Evolutionary conservation across 2,113 vertebrate species (phyloP).

Genomic region (Esox niger): DNA sequence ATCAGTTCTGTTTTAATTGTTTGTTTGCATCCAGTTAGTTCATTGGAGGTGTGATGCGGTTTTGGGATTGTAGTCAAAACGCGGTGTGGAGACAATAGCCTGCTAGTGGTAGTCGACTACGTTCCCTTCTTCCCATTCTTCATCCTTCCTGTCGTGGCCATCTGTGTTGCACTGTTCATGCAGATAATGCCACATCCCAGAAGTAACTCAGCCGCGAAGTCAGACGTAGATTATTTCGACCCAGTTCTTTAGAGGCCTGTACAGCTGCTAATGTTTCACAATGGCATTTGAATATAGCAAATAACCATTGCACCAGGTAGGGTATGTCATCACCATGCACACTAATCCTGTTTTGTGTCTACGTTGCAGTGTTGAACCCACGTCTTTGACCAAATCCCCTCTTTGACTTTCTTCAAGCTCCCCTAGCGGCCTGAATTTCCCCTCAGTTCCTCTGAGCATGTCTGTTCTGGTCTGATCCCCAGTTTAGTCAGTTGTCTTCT

Average conservation of each 20-base stretch:
- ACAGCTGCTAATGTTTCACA: too few species aligned
- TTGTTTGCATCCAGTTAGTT: not conserved
- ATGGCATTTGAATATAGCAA: too few species aligned
- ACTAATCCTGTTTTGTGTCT: too few species aligned
- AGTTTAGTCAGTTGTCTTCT: constrained; percentile 11
- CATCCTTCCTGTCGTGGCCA: not conserved
- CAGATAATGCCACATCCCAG: not conserved
- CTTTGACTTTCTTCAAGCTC: not conserved
- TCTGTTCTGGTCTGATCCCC: not conserved
- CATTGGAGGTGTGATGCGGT: not conserved
- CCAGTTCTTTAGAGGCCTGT: too few species aligned
- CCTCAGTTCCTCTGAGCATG: not conserved
- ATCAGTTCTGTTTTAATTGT: constrained; percentile 10
- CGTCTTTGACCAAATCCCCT: not conserved
- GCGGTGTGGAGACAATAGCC: not conserved
- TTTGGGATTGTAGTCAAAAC: not conserved
- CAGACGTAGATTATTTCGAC: too few species aligned
- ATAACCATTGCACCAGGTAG: too few species aligned
- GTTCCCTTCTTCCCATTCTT: not conserved
- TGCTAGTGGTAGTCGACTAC: not conserved
- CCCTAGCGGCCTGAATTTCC: not conserved
- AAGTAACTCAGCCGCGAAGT: too few species aligned
- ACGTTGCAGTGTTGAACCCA: not conserved
- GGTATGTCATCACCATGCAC: too few species aligned
- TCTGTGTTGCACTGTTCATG: not conserved